phyloP scores from a whole-genome alignment of 2,797 vertebrate species.

The Sparidentex hasta region DNA sequence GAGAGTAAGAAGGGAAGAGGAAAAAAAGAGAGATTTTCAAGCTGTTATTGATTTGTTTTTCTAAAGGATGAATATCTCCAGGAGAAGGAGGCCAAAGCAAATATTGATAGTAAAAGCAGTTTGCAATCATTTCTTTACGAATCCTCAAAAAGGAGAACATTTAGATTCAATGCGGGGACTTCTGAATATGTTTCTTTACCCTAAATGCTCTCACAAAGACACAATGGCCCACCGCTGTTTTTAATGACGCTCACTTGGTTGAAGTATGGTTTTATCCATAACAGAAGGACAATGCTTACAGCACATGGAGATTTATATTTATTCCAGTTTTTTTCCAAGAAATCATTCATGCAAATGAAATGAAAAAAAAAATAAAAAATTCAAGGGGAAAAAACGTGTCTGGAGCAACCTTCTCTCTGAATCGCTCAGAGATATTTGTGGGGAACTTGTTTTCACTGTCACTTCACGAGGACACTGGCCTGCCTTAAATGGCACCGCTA shows the following conservation, averaged over 20 bases:
- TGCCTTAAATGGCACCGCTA: not conserved
- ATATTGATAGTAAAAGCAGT: conserved; percentile 24
- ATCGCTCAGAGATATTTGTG: conserved; percentile 7
- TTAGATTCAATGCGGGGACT: not conserved
- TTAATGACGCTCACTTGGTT: not conserved
- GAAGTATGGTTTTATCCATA: conserved; percentile 3
- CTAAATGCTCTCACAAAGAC: not conserved
- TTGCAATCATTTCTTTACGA: conserved; percentile 16
- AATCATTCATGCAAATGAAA: conserved; percentile 20
- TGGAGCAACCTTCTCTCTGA: not conserved
- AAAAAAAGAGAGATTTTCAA: conserved; percentile 20
- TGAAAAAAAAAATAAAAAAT: conserved; percentile 6
- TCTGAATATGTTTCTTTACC: not conserved
- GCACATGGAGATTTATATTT: not conserved
- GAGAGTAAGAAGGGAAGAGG: conserved; percentile 10
- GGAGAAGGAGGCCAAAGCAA: conserved; percentile 34
- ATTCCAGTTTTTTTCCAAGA: conserved; percentile 1
- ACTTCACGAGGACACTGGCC: not conserved
- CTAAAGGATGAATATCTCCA: conserved; percentile 35
- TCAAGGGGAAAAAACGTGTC: not conserved
- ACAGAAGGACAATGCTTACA: not conserved
- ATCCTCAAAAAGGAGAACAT: conserved; percentile 11
- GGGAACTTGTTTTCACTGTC: conserved; percentile 17
- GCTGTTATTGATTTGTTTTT: conserved; percentile 46
- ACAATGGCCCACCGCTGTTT: not conserved